These are phyloP conservation scores for Arremon brunneinucha DNA, from an alignment of 2,797 vertebrate genomes.

Conservation along the genomic window DNA sequence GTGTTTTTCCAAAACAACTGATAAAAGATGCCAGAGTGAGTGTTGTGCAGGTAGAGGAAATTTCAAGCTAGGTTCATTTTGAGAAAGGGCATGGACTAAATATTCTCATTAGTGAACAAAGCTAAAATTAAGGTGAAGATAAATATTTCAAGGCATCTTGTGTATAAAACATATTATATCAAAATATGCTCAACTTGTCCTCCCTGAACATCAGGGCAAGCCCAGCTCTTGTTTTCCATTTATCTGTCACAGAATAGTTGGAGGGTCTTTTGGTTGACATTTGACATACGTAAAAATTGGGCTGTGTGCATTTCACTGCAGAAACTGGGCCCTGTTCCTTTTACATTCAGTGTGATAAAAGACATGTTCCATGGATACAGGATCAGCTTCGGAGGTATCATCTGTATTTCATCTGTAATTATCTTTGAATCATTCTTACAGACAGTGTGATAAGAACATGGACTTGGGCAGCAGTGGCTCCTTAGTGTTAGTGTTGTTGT, in stretches of 20 bases:
- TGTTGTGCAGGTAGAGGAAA: neutral
- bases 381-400: neutral
- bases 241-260: neutral
- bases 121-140: neutral
- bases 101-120: neutral
- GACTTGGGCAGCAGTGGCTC: neutral
- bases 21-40: neutral
- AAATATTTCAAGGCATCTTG: neutral
- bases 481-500: neutral
- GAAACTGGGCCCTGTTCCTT: neutral
- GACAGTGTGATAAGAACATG: neutral
- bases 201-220: neutral
- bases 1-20: neutral
- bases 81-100: neutral
- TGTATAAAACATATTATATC: neutral
- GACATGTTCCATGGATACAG: neutral
- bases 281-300: neutral
- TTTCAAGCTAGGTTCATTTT: neutral
- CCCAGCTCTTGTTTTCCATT: neutral
- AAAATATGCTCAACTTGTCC: neutral
- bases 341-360: neutral
- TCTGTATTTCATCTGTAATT: neutral
- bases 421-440: neutral
- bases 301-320: neutral
- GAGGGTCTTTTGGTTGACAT: neutral